Base-by-base conservation (phyloP, 2,113 vertebrate species). In the Siniperca chuatsi region DNA sequence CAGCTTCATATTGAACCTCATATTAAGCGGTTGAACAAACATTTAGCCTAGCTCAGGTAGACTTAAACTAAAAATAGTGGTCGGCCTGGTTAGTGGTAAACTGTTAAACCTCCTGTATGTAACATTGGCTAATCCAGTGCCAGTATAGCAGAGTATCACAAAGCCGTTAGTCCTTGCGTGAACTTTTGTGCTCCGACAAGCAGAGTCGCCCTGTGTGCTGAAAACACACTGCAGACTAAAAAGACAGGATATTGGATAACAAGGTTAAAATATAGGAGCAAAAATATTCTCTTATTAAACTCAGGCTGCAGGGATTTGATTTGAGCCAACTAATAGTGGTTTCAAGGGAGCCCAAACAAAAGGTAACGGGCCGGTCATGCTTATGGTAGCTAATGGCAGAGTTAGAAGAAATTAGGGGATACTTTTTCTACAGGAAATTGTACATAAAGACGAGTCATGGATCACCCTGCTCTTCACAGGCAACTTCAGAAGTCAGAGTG, bases 391-490 rank as follows among this genome's bases (percentile, higher is more conserved):
- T 95, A 95, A 93, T 95, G 86, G 90, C 78, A 90, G 92, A 93
- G 88, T 95, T 93, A 92, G 87, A 87, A 91, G 89, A 94, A 94
- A 95, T 95, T 91, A 94, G 92, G 90, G 79, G 83, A 88, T 87
- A 92, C 86, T 89, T 92, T 94, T 92, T 91, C 86, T 64, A 90
- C 94, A 95, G 95, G 95, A 96, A 96, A 95, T 96, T 95, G 93
- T 94, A 83, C 91, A 94, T 93, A 93, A 94, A 92, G 92, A 89
- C 75, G 16, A 94, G 91, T 94, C 93, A 94, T 85, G 92, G 92
- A 93, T 95, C 93, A 92, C 87, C 81, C 78, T 78, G 87, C 80
- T 92, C 92, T 90, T 93, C 87, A 84, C 74, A 85, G 81, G 77
- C 78, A 61, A 84, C 88, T 85, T 90, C 87, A 91, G 89, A 93